Evolutionary conservation across 2,113 vertebrate genomes (phyloP), one percentile per base, ranked within the genome.

Genomic region (Cervus canadensis): DNA sequence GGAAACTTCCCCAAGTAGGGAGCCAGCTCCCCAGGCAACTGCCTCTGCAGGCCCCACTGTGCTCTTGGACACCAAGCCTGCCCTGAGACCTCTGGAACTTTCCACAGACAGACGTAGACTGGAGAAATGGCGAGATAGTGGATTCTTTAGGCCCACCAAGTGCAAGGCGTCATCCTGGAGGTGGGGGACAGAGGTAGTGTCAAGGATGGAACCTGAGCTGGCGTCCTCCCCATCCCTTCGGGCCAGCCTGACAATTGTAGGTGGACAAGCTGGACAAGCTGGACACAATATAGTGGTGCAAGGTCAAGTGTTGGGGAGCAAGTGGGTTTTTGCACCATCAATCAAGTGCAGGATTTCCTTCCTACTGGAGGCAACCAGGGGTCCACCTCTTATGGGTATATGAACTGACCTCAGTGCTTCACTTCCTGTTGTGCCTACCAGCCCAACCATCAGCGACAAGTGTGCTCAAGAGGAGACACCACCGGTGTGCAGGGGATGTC

Each of bases 1-100:
- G 98, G 99, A 99, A 98, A 99, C 99, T 79, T 99, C 99, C 98
- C 99, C 99, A 89, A 99, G 99, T 89, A 99, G 99, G 1, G 99
- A 82, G 99, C 99, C 98, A 99, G 98, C 36, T 98, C 52, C 99
- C 99, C 96, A 99, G 98, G 97, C 99, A 99, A 98, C 99, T 99
- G 98, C 99, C 86, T 99, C 99, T 3, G 99, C 98, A 0, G 99
- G 99, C 12, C 99, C 99, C 33, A 99, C 99, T 0, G 99, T 98
- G 0, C 99, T 99, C 98, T 99, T 99, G 0, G 99, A 99, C 95
- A 99, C 97, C 3, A 99, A 99, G 89, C 99, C 99, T 0, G 99
- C 99, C 0, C 99, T 99, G n/a, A 99, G 99, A 2, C 99, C 99
- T 92, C 99, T 99, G 93, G 99, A 99, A 97, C 99, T 99, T 97